A percentile compares a stretch with the other conserved stretches of the same genome.
phyloP scores from a whole-genome alignment of 1,140 invertebrate genomes.

The Sitophilus oryzae region DNA sequence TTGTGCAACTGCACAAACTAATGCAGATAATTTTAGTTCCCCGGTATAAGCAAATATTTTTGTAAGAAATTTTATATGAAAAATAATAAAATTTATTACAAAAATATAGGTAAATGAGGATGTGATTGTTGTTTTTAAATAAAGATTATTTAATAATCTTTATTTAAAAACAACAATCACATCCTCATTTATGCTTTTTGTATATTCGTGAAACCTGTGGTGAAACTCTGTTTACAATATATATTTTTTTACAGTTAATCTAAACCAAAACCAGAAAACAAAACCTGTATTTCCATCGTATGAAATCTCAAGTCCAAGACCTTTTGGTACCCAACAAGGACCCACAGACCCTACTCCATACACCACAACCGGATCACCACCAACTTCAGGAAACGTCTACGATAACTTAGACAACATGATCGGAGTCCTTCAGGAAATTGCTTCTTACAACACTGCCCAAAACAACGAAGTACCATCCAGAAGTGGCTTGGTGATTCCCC shows the following conservation, averaged over 20 bases:
- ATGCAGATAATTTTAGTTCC: no score
- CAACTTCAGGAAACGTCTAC: conserved; percentile 19
- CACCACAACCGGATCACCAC: conserved; percentile 18
- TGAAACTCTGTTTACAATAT: no score
- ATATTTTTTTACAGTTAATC: neutral
- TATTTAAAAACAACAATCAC: no score
- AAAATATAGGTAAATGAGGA: neutral
- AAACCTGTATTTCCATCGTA: conserved; percentile 22
- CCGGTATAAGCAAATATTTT: no score
- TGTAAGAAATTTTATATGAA: neutral
- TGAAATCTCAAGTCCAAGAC: conserved; percentile 39
- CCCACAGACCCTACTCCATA: conserved; percentile 16
- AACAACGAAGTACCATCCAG: conserved; percentile 14
- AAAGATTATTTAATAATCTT: no score
- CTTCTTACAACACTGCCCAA: conserved; percentile 17
- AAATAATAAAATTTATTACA: neutral
- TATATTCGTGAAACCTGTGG: no score
- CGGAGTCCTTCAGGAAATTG: conserved; percentile 34
- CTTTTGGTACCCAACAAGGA: conserved; percentile 27
- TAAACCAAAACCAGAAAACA: neutral
- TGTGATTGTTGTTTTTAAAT: no score
- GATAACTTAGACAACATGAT: conserved; percentile 39
- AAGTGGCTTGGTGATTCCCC: conserved; percentile 54
- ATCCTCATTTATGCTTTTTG: no score
- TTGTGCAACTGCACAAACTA: no score